Percentiles rank a stretch among this genome's conserved stretches.
Conservation (phyloP, 2,113 vertebrate genomes). For the Monopterus albus region DNA sequence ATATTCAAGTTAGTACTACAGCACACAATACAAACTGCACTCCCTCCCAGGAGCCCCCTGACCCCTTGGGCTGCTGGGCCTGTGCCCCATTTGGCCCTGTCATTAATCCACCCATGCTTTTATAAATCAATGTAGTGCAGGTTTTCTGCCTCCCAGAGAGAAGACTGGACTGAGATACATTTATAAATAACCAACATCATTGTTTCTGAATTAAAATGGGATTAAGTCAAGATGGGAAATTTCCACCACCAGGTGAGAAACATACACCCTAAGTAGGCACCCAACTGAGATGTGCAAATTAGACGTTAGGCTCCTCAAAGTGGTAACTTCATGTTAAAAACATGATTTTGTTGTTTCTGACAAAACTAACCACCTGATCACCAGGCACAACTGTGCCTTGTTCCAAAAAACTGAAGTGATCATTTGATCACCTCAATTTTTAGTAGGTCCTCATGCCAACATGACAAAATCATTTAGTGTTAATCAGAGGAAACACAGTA, state of each 20-base stretch:
- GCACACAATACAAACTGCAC: no score
- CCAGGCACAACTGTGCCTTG: background rate
- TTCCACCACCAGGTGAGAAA: background rate
- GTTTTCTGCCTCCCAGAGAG: background rate
- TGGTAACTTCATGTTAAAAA: background rate
- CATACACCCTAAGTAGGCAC: background rate
- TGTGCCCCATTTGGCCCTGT: background rate
- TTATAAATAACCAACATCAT: background rate
- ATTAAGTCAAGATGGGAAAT: background rate
- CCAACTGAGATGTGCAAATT: conserved; percentile 15
- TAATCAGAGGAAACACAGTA: background rate
- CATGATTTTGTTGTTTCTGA: background rate
- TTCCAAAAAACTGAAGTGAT: background rate
- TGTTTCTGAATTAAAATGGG: background rate
- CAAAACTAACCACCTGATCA: background rate
- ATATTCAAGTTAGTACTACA: no score
- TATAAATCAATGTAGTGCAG: background rate
- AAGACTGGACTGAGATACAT: background rate
- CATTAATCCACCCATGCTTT: background rate
- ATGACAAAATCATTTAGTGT: background rate
- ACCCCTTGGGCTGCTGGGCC: no score
- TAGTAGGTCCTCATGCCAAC: background rate
- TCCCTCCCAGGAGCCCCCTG: no score
- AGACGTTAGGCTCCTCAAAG: background rate
- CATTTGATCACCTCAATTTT: background rate